A percentile compares a stretch with the other conserved stretches of the same genome.
Conservation (phyloP, 2,797 vertebrate genomes). For the Catharus ustulatus region DNA sequence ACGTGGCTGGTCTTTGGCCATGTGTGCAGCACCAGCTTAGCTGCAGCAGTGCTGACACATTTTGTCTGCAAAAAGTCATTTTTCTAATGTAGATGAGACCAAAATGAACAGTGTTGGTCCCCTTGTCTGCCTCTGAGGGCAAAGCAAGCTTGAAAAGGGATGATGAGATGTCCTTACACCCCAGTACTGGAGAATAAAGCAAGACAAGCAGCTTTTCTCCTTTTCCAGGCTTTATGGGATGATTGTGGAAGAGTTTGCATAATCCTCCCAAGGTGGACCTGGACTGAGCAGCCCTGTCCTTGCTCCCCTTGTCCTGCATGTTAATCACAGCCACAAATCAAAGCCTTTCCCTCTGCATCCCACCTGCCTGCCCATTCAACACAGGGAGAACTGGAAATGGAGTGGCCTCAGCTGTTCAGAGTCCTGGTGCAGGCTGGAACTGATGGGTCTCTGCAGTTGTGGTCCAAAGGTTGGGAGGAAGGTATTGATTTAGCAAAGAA, state of each 20-base stretch:
- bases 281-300: accelerated
- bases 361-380: accelerated
- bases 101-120: background rate
- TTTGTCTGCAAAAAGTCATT: conserved; percentile 20
- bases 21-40: background rate
- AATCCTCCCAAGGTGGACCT: background rate
- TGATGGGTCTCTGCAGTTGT: background rate
- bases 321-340: background rate
- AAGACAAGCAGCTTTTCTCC: background rate
- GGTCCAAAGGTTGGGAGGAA: background rate
- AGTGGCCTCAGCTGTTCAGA: background rate
- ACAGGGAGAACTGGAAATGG: background rate
- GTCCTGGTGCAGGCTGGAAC: background rate
- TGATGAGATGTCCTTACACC: background rate
- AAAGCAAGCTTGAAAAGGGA: background rate
- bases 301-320: background rate
- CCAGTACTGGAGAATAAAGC: background rate
- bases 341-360: background rate
- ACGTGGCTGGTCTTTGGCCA: background rate
- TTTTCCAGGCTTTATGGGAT: background rate
- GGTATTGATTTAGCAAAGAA: background rate
- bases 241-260: background rate
- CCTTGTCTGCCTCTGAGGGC: background rate
- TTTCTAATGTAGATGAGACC: background rate
- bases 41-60: background rate